phyloP scores from a whole-genome alignment of 1,140 invertebrate genomes.

The Apolygus lucorum region DNA sequence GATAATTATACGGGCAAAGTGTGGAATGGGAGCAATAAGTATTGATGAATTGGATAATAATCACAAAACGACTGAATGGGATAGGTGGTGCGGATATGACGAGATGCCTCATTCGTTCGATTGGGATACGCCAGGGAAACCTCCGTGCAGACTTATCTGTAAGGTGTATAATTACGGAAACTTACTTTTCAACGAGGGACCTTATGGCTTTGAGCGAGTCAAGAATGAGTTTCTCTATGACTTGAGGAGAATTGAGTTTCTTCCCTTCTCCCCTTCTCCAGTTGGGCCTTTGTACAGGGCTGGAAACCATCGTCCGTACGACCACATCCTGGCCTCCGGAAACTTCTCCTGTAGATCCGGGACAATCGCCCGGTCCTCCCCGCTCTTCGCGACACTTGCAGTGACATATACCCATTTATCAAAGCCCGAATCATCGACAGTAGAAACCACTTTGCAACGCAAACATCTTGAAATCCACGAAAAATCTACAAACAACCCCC shows the following conservation, averaged over 20 bases:
- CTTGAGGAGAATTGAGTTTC: conserved; percentile 38
- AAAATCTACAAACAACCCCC: too few species aligned
- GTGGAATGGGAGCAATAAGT: too few species aligned
- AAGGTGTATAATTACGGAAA: too few species aligned
- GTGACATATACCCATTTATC: conserved; percentile 32
- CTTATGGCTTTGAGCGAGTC: conserved; percentile 71
- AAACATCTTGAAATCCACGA: conserved; percentile 4
- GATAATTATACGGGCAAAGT: too few species aligned
- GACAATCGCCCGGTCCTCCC: not conserved
- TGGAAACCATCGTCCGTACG: conserved; percentile 34
- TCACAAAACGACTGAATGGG: too few species aligned
- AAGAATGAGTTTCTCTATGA: conserved; percentile 63
- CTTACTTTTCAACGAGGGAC: conserved; percentile 74
- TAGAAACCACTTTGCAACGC: not conserved
- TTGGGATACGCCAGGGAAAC: too few species aligned
- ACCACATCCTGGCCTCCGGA: conserved; percentile 42
- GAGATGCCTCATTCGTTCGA: too few species aligned
- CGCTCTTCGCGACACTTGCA: conserved; percentile 27
- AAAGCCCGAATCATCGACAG: not conserved
- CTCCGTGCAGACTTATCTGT: too few species aligned
- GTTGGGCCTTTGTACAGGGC: conserved; percentile 37
- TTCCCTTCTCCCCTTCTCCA: too few species aligned
- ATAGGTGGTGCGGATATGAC: too few species aligned
- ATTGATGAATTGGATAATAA: too few species aligned
- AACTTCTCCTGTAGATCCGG: not conserved